Base-by-base conservation (phyloP, 2,113 vertebrate genomes). In the Bungarus multicinctus region DNA sequence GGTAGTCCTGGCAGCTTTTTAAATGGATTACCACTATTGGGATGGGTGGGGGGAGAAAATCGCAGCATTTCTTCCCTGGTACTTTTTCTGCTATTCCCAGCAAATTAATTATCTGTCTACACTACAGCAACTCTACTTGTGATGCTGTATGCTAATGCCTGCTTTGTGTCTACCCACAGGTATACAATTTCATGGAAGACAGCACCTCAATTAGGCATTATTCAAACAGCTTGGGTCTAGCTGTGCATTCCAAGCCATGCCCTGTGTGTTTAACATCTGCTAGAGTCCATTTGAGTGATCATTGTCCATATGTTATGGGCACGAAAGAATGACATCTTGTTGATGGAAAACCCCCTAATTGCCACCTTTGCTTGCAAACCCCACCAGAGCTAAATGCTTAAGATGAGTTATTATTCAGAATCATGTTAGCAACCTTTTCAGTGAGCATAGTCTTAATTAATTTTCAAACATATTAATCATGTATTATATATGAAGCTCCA, bases 361-460 rank as follows among this genome's bases (percentile, higher is more conserved):
- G 87, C 93, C 95, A 88, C 93, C 94, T 93, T 95, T 94, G 90
- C 88, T 95, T 95, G 92, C 91, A 95, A 93, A 95, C 91, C 93
- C 47, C 94, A 96, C 93, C 47, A 16, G 93, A 91, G 93, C 18
- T 91, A 93, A 95, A 96, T 94, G 90, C 88, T 86, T 91, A 90
- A 95, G 94, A 95, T 94, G 95, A 93, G 88, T 91, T 89, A 95
- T 96, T 96, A 95, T 96, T 96, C 93, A 96, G 94, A 96, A 94
- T 95, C 74, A 30, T 93, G 74, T 95, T 95, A 95, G 93, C 0
- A 95, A 94, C 93, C 86, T 93, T 94, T 91, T 95, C 87, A 85
- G 8, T 87, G 54, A 94, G 30, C 27, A 91, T 50, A 45, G 81
- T 27, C 88, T 91, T 96, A 96, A 96, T 96, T 96, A 94, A 96